Evolutionary conservation across 2,888 invertebrate genomes (phyloP).

Genomic region (Polydrusus tereticollis): DNA sequence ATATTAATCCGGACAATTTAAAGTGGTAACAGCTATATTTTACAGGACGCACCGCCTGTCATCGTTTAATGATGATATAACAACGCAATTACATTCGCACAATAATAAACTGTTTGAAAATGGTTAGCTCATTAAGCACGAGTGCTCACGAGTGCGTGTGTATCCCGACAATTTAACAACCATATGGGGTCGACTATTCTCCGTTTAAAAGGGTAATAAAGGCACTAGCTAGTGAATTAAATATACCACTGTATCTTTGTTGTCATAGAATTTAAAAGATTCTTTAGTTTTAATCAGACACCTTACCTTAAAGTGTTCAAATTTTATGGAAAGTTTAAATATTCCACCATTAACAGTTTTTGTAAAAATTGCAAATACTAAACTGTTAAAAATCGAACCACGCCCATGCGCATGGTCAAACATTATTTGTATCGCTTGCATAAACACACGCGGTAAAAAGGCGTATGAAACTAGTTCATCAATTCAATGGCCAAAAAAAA

Average conservation of each 20-base stretch:
- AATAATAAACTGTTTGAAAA: constrained; percentile 63
- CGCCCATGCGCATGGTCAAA: too few species aligned
- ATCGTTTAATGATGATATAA: constrained; percentile 61
- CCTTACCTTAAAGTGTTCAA: too few species aligned
- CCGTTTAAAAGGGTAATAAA: constrained; percentile 36
- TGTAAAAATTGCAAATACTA: too few species aligned
- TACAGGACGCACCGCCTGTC: constrained; percentile 53
- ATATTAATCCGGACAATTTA: constrained; percentile 47
- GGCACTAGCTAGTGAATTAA: constrained; percentile 36
- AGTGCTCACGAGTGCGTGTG: constrained; percentile 50
- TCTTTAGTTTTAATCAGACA: background rate
- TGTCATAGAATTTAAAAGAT: background rate
- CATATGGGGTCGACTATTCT: constrained; percentile 48
- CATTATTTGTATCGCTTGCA: too few species aligned
- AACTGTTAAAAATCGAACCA: too few species aligned
- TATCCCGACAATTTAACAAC: constrained; percentile 40
- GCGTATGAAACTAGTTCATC: too few species aligned
- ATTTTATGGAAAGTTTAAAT: too few species aligned
- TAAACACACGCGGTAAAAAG: too few species aligned
- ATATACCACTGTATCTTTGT: background rate
- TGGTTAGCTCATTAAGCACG: constrained; percentile 60
- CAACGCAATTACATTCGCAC: constrained; percentile 60
- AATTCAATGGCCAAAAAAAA: too few species aligned
- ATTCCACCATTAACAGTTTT: too few species aligned
- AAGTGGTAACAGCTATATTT: constrained; percentile 46